Evolutionary conservation across 2,888 invertebrate genomes (phyloP).

Genomic region (Leptinotarsa juncta): DNA sequence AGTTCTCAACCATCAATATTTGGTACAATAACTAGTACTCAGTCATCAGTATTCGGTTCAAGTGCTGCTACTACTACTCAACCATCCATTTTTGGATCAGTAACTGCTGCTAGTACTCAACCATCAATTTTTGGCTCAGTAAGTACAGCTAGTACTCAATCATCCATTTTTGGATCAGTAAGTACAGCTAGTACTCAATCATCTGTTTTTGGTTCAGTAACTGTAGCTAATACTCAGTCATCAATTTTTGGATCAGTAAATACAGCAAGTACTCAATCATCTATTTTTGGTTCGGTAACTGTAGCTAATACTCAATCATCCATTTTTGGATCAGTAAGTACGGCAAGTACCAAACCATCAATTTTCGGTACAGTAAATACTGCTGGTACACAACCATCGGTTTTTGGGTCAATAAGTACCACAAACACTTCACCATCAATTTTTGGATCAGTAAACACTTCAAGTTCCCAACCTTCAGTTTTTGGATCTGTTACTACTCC

Average conservation of each 20-base stretch:
- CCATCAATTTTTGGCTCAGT: slow-evolving; percentile 35
- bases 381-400: slow-evolving; percentile 31
- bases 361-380: not conserved
- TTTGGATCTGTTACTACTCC: not conserved
- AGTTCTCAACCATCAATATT: slow-evolving; percentile 33
- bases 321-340: slow-evolving; percentile 18
- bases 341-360: not conserved
- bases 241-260: slow-evolving; percentile 21
- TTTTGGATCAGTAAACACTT: slow-evolving; percentile 35
- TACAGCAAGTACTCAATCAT: not conserved
- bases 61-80: slow-evolving; percentile 23
- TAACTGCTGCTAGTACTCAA: slow-evolving; percentile 34
- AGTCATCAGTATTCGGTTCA: slow-evolving; percentile 3
- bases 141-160: not conserved
- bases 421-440: slow-evolving; percentile 31
- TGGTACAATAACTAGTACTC: slow-evolving; percentile 37
- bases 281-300: slow-evolving; percentile 12
- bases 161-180: slow-evolving; percentile 40
- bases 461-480: slow-evolving; percentile 36
- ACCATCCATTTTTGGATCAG: slow-evolving; percentile 28
- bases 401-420: slow-evolving; percentile 14
- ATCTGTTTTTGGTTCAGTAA: slow-evolving; percentile 9
- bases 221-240: slow-evolving; percentile 19
- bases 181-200: slow-evolving; percentile 41
- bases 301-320: slow-evolving; percentile 24